Conservation (phyloP, 2,797 vertebrate genomes). For the Scolopax rusticola region DNA sequence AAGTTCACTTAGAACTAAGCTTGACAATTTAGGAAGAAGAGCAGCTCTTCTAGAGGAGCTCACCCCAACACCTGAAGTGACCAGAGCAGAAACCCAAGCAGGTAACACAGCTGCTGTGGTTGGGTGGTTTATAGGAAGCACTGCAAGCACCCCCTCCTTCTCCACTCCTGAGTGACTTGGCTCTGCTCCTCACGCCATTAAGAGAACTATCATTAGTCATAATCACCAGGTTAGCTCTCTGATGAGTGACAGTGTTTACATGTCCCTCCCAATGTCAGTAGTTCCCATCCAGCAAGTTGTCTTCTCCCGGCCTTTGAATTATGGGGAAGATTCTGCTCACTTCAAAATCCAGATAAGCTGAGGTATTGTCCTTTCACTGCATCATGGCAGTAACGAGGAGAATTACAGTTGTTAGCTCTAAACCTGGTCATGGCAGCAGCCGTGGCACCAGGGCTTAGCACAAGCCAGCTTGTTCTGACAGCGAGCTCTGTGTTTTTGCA, state of each 20-base stretch:
- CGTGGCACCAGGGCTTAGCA: not conserved
- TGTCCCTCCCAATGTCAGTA: not conserved
- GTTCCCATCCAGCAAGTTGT: not conserved
- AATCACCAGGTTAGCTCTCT: not conserved
- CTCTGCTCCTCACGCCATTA: not conserved
- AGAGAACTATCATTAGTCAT: not conserved
- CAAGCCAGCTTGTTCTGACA: not conserved
- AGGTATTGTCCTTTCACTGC: not conserved
- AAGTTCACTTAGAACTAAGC: not conserved
- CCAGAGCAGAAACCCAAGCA: not conserved
- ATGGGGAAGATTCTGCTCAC: not conserved
- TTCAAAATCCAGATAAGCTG: not conserved
- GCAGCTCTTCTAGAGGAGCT: not conserved
- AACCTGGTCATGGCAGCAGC: not conserved
- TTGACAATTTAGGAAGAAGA: not conserved
- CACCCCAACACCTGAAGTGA: not conserved
- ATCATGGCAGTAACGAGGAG: not conserved
- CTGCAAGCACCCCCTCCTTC: not conserved
- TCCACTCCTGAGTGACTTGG: not conserved
- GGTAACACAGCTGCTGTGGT: not conserved
- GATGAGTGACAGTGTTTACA: not conserved
- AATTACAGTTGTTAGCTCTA: not conserved
- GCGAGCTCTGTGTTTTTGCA: not conserved
- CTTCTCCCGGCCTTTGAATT: rapidly evolving
- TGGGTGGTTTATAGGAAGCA: not conserved